A percentile compares a stretch with the other conserved stretches of the same genome.
These are phyloP conservation scores for Rhegmatorhina hoffmannsi DNA, from an alignment of 2,113 vertebrate species.

Conservation along the genomic window DNA sequence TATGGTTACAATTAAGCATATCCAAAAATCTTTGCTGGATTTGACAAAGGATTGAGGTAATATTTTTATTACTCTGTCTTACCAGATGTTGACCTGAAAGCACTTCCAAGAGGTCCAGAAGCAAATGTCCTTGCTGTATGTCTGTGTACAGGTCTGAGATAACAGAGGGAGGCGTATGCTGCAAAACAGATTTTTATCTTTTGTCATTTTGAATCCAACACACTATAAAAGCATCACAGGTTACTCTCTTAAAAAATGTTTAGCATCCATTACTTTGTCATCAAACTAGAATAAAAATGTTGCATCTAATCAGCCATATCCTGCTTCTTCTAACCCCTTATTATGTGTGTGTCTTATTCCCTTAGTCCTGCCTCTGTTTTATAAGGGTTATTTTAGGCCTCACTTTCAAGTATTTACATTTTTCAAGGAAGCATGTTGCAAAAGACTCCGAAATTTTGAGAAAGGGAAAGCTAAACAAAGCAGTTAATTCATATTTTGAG, in stretches of 20 bases:
- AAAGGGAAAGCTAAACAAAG: not conserved
- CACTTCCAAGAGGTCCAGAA: constrained; percentile 94
- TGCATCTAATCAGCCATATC: not conserved
- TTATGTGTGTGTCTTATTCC: not conserved
- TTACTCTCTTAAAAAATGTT: not conserved
- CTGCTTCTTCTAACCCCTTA: not conserved
- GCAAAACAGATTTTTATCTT: constrained; percentile 43
- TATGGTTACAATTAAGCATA: not conserved
- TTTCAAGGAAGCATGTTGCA: not conserved
- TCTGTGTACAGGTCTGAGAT: constrained; percentile 89
- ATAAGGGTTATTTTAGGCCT: not conserved
- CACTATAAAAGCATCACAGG: not conserved
- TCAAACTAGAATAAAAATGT: not conserved
- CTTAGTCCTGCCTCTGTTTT: not conserved
- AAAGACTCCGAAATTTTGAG: not conserved
- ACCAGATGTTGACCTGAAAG: constrained; percentile 91
- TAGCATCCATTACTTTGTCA: not conserved
- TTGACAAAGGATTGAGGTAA: not conserved
- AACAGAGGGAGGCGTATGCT: constrained; percentile 82
- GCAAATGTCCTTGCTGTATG: constrained; percentile 84
- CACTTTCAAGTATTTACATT: not conserved
- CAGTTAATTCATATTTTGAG: not conserved
- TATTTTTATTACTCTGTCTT: constrained; percentile 64
- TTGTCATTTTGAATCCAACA: not conserved
- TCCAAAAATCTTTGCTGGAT: constrained; percentile 2